phyloP scores from a whole-genome alignment of 2,797 vertebrate species.

The Eptatretus atami region DNA sequence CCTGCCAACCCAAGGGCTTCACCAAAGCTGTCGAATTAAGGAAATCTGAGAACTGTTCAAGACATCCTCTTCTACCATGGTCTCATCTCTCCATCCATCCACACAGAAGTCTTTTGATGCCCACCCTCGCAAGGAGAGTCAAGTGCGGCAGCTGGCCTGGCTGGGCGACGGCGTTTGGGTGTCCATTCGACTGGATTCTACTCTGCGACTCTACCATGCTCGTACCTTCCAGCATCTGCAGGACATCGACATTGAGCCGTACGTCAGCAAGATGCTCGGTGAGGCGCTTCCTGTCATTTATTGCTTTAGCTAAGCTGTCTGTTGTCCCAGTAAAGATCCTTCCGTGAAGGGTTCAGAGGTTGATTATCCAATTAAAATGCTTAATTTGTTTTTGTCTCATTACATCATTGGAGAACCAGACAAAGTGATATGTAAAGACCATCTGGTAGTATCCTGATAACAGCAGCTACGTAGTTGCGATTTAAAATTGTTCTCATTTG shows the following conservation, averaged over 20 bases:
- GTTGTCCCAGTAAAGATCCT: no score
- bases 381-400: no score
- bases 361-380: no score
- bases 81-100: slow-evolving; percentile 3
- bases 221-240: slow-evolving; percentile 85
- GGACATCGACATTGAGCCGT: slow-evolving; percentile 87
- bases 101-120: slow-evolving; percentile 75
- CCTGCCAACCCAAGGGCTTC: no score
- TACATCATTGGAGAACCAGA: no score
- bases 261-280: slow-evolving; percentile 98
- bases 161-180: slow-evolving; percentile 90
- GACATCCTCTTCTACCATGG: fast-evolving
- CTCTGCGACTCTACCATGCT: slow-evolving; percentile 61
- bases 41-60: neutral
- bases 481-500: no score
- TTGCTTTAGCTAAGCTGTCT: no score
- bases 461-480: no score
- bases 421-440: no score
- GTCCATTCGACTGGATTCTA: slow-evolving; percentile 77
- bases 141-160: slow-evolving; percentile 81
- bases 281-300: slow-evolving; percentile 10
- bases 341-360: no score
- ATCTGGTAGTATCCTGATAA: no score
- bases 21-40: neutral
- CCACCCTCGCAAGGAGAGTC: slow-evolving; percentile 72